Evolutionary conservation across 2,797 vertebrate species (phyloP).

Genomic region (Sarcophilus harrisii): DNA sequence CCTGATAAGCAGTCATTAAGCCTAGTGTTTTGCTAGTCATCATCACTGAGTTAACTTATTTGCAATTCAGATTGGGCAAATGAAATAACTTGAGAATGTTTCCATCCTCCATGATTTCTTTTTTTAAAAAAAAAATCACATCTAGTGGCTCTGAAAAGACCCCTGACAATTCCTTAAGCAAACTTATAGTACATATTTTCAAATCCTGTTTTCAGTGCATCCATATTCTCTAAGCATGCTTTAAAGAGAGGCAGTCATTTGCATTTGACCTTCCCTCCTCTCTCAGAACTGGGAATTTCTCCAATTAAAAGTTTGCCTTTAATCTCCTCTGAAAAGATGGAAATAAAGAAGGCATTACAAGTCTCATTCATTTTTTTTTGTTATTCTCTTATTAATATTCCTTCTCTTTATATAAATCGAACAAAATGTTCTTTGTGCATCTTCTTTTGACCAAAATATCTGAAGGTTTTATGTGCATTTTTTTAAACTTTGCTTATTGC

Average conservation of each 20-base stretch:
- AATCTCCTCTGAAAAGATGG: background rate
- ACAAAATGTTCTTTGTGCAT: background rate
- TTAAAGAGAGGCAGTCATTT: background rate
- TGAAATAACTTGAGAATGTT: background rate
- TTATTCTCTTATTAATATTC: background rate
- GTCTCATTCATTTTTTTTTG: background rate
- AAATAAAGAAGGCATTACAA: background rate
- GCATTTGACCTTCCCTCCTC: background rate
- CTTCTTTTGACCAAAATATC: background rate
- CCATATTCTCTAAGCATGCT: background rate
- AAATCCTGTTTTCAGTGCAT: background rate
- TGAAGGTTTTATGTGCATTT: background rate
- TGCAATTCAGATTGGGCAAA: background rate
- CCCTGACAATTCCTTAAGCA: background rate
- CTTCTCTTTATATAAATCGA: background rate
- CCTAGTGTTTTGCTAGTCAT: background rate
- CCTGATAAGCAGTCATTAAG: background rate
- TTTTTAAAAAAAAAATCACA: background rate
- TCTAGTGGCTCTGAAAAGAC: background rate
- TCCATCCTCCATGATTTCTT: background rate
- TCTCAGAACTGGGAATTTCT: background rate
- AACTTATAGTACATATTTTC: background rate
- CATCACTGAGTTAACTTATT: background rate
- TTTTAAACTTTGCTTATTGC: background rate
- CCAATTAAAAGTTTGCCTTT: background rate